Percentiles rank a stretch among this genome's conserved stretches.
Evolutionary conservation across 2,888 invertebrate species (phyloP).

Genomic region (Dascillus cervinus): DNA sequence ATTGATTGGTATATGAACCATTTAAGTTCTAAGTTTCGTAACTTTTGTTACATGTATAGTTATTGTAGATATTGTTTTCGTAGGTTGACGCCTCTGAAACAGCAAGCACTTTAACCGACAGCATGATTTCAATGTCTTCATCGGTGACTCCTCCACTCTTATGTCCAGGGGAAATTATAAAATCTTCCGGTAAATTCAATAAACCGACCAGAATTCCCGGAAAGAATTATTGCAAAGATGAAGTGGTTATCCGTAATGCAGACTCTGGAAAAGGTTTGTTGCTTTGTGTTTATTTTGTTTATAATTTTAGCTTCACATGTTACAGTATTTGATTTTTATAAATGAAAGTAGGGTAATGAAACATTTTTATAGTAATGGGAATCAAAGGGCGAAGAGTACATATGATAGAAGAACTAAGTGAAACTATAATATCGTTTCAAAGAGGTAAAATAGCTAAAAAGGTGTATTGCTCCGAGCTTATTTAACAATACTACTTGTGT

Average conservation of each 20-base stretch:
- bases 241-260: slow-evolving; percentile 89
- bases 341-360: slow-evolving; percentile 1
- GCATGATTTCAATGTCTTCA: slow-evolving; percentile 43
- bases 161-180: slow-evolving; percentile 76
- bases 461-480: too few species aligned
- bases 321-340: background rate
- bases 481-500: slow-evolving; percentile 7
- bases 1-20: too few species aligned
- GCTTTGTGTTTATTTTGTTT: slow-evolving; percentile 4
- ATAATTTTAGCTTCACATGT: slow-evolving; percentile 5
- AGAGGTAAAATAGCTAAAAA: slow-evolving; percentile 67
- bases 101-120: slow-evolving; percentile 43
- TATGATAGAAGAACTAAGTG: slow-evolving; percentile 97
- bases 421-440: slow-evolving; percentile 98
- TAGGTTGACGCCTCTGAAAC: slow-evolving; percentile 37
- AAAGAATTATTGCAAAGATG: slow-evolving; percentile 91
- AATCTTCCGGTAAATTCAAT: slow-evolving; percentile 80
- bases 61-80: too few species aligned
- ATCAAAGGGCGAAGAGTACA: slow-evolving; percentile 97
- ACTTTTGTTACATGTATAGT: too few species aligned
- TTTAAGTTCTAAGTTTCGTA: too few species aligned
- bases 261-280: slow-evolving; percentile 87
- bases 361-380: slow-evolving; percentile 90
- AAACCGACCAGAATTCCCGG: slow-evolving; percentile 86
- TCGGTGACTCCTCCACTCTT: slow-evolving; percentile 52